A percentile compares a stretch with the other conserved stretches of the same genome.
Conservation (phyloP, 1,140 invertebrate species). For the Anoplophora glabripennis region DNA sequence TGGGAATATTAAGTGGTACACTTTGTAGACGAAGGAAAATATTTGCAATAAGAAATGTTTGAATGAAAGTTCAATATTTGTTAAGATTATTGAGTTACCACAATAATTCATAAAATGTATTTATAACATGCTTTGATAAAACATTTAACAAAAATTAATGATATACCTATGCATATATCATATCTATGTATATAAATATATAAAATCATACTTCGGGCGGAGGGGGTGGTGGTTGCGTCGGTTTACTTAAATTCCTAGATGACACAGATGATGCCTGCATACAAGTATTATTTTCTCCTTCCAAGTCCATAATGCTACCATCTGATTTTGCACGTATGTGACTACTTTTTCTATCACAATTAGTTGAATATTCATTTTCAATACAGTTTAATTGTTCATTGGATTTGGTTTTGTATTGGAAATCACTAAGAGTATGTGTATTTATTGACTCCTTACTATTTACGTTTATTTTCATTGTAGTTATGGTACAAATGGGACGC, state of each 20-base stretch:
- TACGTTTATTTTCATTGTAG: neutral
- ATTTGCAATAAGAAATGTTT: no score
- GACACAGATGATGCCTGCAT: conserved; percentile 34
- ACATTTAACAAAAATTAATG: conserved; percentile 7
- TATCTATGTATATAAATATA: no score
- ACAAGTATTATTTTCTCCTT: conserved; percentile 1
- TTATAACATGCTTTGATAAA: no score
- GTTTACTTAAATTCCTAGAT: conserved; percentile 42
- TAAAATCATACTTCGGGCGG: conserved; percentile 31
- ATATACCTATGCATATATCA: conserved; percentile 8
- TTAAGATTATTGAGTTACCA: no score
- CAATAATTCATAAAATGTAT: no score
- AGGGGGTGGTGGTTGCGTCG: conserved; percentile 45
- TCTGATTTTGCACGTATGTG: conserved; percentile 45
- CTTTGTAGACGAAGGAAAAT: no score
- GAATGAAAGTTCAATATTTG: no score
- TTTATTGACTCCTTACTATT: neutral
- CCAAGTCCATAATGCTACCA: conserved; percentile 41
- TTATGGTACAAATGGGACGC: conserved; percentile 3
- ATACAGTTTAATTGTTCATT: conserved; percentile 35
- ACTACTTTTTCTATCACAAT: conserved; percentile 33
- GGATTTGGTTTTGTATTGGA: conserved; percentile 17
- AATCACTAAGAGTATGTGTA: neutral
- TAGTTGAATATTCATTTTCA: conserved; percentile 7
- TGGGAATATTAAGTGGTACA: no score